Evolutionary conservation across 2,113 vertebrate species (phyloP).

Genomic region (Delphinus delphis): DNA sequence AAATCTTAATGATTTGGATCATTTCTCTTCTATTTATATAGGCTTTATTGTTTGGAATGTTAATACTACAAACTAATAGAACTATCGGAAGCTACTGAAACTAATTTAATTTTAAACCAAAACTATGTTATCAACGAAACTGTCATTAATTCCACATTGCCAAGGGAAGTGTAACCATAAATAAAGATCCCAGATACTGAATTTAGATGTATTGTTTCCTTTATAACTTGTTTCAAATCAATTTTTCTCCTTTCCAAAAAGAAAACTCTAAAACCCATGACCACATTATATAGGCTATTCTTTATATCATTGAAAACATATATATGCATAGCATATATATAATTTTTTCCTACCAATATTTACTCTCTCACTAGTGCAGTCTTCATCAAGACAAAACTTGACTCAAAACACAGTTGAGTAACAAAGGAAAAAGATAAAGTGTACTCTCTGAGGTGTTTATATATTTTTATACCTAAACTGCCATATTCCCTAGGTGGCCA

Average conservation of each 20-base stretch:
- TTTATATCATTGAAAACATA: not conserved
- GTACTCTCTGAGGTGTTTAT: not conserved
- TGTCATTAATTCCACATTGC: not conserved
- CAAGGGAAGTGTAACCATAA: not conserved
- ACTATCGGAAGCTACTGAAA: not conserved
- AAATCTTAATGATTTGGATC: not conserved
- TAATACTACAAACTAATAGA: not conserved
- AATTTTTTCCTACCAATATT: not conserved
- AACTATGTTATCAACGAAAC: not conserved
- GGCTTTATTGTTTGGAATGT: not conserved
- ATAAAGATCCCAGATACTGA: not conserved
- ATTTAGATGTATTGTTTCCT: not conserved
- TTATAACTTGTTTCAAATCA: constrained; percentile 4
- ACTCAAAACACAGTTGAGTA: not conserved
- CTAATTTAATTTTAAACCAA: constrained; percentile 49
- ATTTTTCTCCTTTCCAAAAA: not conserved
- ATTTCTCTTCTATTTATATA: not conserved
- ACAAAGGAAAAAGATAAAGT: not conserved
- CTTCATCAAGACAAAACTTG: not conserved
- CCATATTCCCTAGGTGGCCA: not conserved
- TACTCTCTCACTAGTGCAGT: not conserved
- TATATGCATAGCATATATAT: not conserved
- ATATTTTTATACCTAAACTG: not conserved
- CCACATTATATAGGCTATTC: not conserved
- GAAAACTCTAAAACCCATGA: not conserved